Evolutionary conservation across 2,888 invertebrate genomes (phyloP).

Genomic region (Mongoloraphidia duomilia): DNA sequence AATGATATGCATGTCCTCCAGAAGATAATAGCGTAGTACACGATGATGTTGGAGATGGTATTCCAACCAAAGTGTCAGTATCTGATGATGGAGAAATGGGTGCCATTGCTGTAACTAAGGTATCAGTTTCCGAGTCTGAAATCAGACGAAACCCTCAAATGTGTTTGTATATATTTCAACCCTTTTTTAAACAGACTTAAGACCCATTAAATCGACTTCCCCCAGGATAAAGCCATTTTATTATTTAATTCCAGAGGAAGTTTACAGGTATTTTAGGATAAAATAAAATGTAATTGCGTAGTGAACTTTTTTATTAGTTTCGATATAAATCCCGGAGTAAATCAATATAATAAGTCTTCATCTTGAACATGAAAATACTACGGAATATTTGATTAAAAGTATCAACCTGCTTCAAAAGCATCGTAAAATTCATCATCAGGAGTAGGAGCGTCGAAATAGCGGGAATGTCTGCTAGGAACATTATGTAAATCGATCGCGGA

Average conservation of each 20-base stretch:
- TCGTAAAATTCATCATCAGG: constrained; percentile 29
- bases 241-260: no score
- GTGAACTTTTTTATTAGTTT: no score
- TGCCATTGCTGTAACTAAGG: constrained; percentile 23
- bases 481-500: neutral
- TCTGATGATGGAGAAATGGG: constrained; percentile 9
- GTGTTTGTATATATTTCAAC: no score
- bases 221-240: no score
- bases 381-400: no score
- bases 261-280: no score
- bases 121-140: constrained; percentile 33
- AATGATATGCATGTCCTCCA: constrained; percentile 37
- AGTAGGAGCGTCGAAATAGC: constrained; percentile 14
- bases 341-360: no score
- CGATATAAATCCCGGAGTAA: no score
- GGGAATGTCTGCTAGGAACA: neutral
- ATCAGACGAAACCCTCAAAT: neutral
- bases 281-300: no score
- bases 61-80: constrained; percentile 16
- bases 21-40: constrained; percentile 39
- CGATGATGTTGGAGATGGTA: constrained; percentile 30
- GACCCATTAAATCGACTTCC: no score
- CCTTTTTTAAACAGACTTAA: no score
- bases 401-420: constrained; percentile 25
- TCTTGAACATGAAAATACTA: no score